Conservation (phyloP, 2,888 invertebrate genomes). For the Aporophyla nigra region DNA sequence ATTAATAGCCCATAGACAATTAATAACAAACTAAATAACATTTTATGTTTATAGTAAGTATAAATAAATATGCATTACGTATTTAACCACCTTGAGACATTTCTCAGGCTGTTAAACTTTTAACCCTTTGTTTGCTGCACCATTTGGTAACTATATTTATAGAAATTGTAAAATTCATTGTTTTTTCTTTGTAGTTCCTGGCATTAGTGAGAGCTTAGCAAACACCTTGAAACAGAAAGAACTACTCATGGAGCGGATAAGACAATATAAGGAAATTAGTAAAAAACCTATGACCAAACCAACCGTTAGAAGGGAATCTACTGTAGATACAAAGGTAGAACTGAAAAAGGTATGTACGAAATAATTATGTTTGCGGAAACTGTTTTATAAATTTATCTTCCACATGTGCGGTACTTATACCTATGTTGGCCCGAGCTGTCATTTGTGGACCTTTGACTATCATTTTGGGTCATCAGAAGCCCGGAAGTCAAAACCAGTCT, state of each 20-base stretch:
- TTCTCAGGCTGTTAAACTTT: neutral
- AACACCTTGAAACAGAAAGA: conserved; percentile 89
- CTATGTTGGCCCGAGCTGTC: no score
- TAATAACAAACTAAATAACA: neutral
- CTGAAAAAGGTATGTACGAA: conserved; percentile 62
- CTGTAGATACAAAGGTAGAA: conserved; percentile 72
- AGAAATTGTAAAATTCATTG: neutral
- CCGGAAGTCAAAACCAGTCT: no score
- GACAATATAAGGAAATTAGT: conserved; percentile 89
- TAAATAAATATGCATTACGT: neutral
- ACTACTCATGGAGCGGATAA: conserved; percentile 87
- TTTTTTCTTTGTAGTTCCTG: conserved; percentile 81
- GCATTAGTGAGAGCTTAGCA: conserved; percentile 89
- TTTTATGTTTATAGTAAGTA: neutral
- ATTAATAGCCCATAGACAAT: neutral
- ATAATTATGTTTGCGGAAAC: neutral
- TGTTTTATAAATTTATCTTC: neutral
- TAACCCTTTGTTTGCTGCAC: neutral
- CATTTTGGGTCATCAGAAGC: no score
- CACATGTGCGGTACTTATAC: neutral
- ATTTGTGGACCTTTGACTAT: no score
- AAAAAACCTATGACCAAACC: conserved; percentile 83
- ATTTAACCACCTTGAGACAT: neutral
- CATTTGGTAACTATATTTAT: neutral
- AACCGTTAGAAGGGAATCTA: conserved; percentile 75